phyloP scores from a whole-genome alignment of 2,888 invertebrate species.

The Ommatoiulus sabulosus region DNA sequence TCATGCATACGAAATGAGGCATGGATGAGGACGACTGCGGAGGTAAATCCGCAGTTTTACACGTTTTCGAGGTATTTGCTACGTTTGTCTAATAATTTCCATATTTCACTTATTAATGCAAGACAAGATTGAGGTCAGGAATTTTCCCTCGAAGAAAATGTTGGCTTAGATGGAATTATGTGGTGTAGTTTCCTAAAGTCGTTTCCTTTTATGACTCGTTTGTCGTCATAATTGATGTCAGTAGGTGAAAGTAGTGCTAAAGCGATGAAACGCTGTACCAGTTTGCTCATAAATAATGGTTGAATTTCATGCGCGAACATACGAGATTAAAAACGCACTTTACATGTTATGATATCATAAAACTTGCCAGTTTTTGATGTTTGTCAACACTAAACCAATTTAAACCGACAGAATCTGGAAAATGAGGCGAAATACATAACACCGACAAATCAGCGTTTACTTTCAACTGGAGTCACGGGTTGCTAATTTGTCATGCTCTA shows the following conservation, averaged over 20 bases:
- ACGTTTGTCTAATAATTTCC: neutral
- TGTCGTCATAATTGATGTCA: slow-evolving; percentile 37
- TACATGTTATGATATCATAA: slow-evolving; percentile 18
- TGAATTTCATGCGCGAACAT: neutral
- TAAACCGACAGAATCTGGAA: neutral
- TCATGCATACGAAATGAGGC: neutral
- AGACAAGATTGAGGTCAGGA: neutral
- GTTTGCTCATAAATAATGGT: neutral
- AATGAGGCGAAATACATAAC: neutral
- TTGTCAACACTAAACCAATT: neutral
- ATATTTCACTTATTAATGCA: neutral
- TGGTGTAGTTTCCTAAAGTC: slow-evolving; percentile 23
- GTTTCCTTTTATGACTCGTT: slow-evolving; percentile 21
- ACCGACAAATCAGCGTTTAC: neutral
- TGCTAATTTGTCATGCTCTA: no score
- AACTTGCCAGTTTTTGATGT: neutral
- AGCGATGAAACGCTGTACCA: slow-evolving; percentile 5
- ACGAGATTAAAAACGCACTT: neutral
- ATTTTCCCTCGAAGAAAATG: neutral
- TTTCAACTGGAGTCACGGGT: neutral
- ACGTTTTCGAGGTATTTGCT: neutral
- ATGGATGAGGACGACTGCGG: neutral
- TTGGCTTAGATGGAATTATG: slow-evolving; percentile 10
- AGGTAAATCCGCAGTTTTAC: neutral
- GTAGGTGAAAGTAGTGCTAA: slow-evolving; percentile 16